Evolutionary conservation across 2,797 vertebrate genomes (phyloP).

Genomic region (Malurus leucopterus): DNA sequence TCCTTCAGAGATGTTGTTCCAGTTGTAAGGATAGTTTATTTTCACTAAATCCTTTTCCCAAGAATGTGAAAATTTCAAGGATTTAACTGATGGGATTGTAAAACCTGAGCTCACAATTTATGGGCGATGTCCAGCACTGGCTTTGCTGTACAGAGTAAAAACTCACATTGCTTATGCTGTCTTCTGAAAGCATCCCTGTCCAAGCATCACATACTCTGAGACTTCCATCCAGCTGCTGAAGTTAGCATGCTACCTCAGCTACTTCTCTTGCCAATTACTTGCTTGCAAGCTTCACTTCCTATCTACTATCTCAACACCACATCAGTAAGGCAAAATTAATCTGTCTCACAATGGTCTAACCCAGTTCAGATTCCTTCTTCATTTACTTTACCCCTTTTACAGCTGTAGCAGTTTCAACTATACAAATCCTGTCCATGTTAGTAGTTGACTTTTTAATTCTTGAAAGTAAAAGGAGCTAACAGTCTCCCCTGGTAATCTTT

Average conservation of each 20-base stretch:
- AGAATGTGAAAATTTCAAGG: background rate
- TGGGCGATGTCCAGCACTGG: background rate
- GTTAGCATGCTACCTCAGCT: background rate
- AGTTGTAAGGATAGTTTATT: background rate
- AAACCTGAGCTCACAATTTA: background rate
- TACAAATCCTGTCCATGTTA: background rate
- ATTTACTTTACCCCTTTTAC: background rate
- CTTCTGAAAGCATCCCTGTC: background rate
- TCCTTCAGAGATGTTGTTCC: background rate
- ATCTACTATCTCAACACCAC: background rate
- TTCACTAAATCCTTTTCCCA: constrained; percentile 6
- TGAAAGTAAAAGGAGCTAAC: background rate
- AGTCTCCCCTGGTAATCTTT: background rate
- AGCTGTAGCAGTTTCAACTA: background rate
- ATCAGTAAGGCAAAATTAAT: background rate
- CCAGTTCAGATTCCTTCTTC: background rate
- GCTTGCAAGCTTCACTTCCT: background rate
- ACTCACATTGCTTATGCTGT: background rate
- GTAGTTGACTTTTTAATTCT: background rate
- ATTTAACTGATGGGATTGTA: background rate
- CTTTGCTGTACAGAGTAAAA: background rate
- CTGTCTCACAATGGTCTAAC: background rate
- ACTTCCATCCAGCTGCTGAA: background rate
- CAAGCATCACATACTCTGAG: background rate
- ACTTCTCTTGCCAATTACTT: background rate